Evolutionary conservation across 1,140 invertebrate genomes (phyloP).

Genomic region (Solenopsis invicta): DNA sequence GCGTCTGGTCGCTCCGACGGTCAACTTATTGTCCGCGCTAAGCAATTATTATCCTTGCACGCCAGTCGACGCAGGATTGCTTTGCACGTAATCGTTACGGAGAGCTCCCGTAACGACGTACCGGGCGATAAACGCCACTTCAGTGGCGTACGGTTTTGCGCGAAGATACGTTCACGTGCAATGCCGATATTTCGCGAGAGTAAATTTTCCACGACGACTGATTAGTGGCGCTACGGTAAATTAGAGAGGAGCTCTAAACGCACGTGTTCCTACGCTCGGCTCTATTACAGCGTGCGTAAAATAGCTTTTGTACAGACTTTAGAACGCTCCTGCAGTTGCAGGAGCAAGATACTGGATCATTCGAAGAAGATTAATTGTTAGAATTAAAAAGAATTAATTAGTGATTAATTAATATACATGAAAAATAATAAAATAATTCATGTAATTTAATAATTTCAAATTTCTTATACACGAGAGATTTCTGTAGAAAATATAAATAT

Average conservation of each 20-base stretch:
- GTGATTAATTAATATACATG: neutral
- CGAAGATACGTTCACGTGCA: constrained; percentile 16
- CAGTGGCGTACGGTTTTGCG: neutral
- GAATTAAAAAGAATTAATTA: constrained; percentile 19
- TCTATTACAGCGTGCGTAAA: neutral
- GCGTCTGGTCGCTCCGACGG: neutral
- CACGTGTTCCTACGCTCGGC: constrained; percentile 1
- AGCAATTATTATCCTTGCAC: constrained; percentile 52
- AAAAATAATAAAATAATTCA: neutral
- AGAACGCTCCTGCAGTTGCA: neutral
- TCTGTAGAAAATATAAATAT: neutral
- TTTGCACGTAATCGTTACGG: constrained; percentile 45
- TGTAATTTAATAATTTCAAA: neutral
- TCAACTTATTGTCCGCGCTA: constrained; percentile 52
- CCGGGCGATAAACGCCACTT: constrained; percentile 46
- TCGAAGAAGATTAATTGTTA: neutral
- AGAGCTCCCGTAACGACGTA: constrained; percentile 63
- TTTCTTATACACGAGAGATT: neutral
- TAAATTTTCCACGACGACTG: constrained; percentile 64
- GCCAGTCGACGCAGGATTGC: neutral
- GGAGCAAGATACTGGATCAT: neutral
- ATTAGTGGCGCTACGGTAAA: constrained; percentile 63
- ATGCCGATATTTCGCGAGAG: constrained; percentile 44
- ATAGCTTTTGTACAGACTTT: neutral
- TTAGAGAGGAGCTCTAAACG: constrained; percentile 53